phyloP scores from a whole-genome alignment of 2,888 invertebrate genomes.

The Drosophila niveifrons region DNA sequence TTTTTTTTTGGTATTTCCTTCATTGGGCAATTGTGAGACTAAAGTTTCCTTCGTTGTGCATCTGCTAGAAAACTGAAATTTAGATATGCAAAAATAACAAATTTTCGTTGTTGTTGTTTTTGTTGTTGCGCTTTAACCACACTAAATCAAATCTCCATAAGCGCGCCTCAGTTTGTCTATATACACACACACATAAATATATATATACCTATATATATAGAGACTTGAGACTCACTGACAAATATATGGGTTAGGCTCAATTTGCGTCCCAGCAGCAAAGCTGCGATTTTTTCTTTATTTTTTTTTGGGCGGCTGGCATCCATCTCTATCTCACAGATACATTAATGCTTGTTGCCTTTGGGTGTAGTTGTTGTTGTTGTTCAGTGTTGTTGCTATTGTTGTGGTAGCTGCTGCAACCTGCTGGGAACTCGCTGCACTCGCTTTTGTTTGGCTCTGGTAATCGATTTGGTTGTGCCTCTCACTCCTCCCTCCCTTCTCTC shows the following conservation, averaged over 20 bases:
- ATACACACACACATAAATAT: too few species aligned
- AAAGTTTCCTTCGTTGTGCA: slow-evolving; percentile 15
- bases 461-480: slow-evolving; percentile 56
- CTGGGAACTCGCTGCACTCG: slow-evolving; percentile 71
- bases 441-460: slow-evolving; percentile 68
- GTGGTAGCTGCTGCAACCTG: slow-evolving; percentile 68
- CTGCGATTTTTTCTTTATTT: slow-evolving; percentile 23
- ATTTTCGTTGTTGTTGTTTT: slow-evolving; percentile 45
- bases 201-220: too few species aligned
- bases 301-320: slow-evolving; percentile 46
- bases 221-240: slow-evolving; percentile 68
- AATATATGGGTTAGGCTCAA: slow-evolving; percentile 84
- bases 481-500: background rate
- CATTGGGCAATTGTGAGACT: slow-evolving; percentile 11
- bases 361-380: slow-evolving; percentile 47
- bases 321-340: slow-evolving; percentile 48
- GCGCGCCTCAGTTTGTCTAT: slow-evolving; percentile 50
- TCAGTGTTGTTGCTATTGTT: background rate
- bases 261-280: slow-evolving; percentile 59
- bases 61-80: slow-evolving; percentile 61
- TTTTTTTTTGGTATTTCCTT: background rate
- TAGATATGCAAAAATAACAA: slow-evolving; percentile 71
- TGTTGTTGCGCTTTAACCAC: slow-evolving; percentile 48
- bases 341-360: slow-evolving; percentile 71
- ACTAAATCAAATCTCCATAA: slow-evolving; percentile 83